Base-by-base conservation (phyloP, 2,113 vertebrate genomes). In the Cinclus cinclus region DNA sequence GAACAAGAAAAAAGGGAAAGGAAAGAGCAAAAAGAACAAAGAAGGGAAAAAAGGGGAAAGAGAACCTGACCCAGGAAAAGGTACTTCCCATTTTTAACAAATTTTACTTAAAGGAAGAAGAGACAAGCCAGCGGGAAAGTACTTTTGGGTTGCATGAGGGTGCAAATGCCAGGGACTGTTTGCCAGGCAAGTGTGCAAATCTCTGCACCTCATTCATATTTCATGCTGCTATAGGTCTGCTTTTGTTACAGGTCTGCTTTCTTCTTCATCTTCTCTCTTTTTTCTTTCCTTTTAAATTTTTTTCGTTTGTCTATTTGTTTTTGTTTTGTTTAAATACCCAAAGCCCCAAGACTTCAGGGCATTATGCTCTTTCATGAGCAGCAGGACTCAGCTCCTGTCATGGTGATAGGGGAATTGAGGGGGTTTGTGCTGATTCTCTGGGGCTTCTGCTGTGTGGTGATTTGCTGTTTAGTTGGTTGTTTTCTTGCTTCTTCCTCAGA, bases 1-100 rank as follows among this genome's bases (percentile, higher is more conserved):
- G 96, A 95, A 30, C 97, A 97, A 97, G 94, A 98, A 96, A 96
- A 98, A 96, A 90, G 97, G 97, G 96, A 98, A 97, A 95, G 97
- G 97, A 93, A 98, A 97, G 42, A 96, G 96, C 96, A 98, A 97
- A 97, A 98, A 98, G 96, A 97, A 97, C 94, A 97, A 97, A 97
- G 98, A 98, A 94, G 97, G 97, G 91, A 97, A 95, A 93, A 97
- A 97, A 70, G 96, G 97, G 97, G 98, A 98, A 88, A 97, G 90
- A 96, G 97, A 98, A 96, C 96, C 90, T 92, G 98, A 98, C 64
- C 97, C 96, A 81, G 96, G 96, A 92, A 95, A 97, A 93, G 97
- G 97, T 97, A 97, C 95, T 97, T 97, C 62, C 93, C 89, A 94
- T 92, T 97, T 96, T 96, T 95, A 94, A 97, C 88, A 91, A 80